phyloP scores from a whole-genome alignment of 2,888 invertebrate species.

The Drosophila anomelani region DNA sequence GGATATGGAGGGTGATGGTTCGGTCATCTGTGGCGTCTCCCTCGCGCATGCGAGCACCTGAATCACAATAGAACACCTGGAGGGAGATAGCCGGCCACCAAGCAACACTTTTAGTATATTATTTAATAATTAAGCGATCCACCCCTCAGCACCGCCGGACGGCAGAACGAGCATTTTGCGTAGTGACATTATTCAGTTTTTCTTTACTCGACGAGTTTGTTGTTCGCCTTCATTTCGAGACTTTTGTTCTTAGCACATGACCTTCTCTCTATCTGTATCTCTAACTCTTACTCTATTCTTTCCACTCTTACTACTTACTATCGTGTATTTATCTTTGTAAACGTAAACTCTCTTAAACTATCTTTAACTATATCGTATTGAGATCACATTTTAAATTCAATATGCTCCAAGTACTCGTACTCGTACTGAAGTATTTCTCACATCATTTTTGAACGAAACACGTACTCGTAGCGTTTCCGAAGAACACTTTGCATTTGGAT shows the following conservation, averaged over 20 bases:
- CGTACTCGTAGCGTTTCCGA: constrained; percentile 76
- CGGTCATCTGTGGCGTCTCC: constrained; percentile 35
- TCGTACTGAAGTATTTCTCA: constrained; percentile 53
- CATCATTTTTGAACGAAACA: constrained; percentile 67
- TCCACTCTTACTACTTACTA: constrained; percentile 19
- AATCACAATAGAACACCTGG: constrained; percentile 20
- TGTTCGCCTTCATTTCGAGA: constrained; percentile 42
- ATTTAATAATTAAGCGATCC: constrained; percentile 4
- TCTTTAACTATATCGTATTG: constrained; percentile 60
- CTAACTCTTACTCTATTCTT: constrained; percentile 23
- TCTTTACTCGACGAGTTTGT: constrained; percentile 15
- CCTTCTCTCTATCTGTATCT: constrained; percentile 52
- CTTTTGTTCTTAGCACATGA: constrained; percentile 62
- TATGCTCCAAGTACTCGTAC: constrained; percentile 62
- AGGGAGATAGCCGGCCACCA: constrained; percentile 24
- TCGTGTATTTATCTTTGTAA: constrained; percentile 44
- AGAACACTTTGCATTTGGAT: constrained; percentile 79
- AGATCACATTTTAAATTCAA: constrained; percentile 53
- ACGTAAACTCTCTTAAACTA: constrained; percentile 47
- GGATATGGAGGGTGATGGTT: constrained; percentile 26
- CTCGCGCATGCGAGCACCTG: constrained; percentile 57
- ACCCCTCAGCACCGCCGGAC: constrained; percentile 11
- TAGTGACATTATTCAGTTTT: constrained; percentile 48
- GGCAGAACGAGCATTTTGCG: constrained; percentile 35
- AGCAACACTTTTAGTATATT: constrained; percentile 14